Conservation (phyloP, 2,113 vertebrate species). For the Ranitomeya variabilis region DNA sequence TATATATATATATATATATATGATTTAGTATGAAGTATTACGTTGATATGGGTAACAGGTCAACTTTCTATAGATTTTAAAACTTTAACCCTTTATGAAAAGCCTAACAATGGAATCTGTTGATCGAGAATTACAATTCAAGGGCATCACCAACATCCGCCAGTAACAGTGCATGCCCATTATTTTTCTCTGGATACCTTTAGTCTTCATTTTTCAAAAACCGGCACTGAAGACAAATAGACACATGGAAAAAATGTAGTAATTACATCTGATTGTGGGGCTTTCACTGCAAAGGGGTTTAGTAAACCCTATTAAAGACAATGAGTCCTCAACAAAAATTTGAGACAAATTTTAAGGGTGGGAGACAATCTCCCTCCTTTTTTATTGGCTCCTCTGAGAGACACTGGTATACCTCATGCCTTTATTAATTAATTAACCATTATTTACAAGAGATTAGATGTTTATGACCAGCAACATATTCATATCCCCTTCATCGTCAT, state of each 20-base stretch:
- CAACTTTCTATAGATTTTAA: not conserved
- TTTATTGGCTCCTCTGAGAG: too few species aligned
- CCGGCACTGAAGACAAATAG: not conserved
- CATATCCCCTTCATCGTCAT: too few species aligned
- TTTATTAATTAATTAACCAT: too few species aligned
- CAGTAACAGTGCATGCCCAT: not conserved
- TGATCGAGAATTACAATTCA: not conserved
- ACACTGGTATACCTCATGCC: too few species aligned
- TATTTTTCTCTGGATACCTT: not conserved
- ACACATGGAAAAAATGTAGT: not conserved
- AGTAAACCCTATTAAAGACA: not conserved
- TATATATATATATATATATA: too few species aligned
- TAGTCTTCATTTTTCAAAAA: not conserved
- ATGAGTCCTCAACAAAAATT: not conserved
- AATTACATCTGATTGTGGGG: not conserved
- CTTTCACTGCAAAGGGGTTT: not conserved
- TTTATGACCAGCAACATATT: too few species aligned
- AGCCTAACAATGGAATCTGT: not conserved
- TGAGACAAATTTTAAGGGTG: not conserved
- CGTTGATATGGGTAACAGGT: not conserved
- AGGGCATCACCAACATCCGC: not conserved
- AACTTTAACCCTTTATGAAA: not conserved
- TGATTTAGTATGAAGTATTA: too few species aligned
- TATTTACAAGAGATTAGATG: too few species aligned
- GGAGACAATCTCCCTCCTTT: not conserved